Percentiles rank a stretch among this genome's conserved stretches.
Conservation (phyloP, 2,113 vertebrate species). For the Clupea harengus region DNA sequence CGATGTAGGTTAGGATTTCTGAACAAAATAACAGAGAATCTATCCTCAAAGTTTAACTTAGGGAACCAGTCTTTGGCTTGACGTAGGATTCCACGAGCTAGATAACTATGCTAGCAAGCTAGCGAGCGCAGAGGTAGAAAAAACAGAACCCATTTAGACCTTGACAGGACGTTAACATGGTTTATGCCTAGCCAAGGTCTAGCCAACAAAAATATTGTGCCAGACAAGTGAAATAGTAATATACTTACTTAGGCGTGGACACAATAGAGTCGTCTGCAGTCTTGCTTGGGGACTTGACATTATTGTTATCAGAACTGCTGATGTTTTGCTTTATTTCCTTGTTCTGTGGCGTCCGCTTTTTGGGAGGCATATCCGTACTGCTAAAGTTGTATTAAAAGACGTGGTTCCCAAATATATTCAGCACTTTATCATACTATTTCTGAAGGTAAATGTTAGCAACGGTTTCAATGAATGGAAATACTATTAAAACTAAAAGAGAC, state of each 20-base stretch:
- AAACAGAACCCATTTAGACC: neutral
- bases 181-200: neutral
- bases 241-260: neutral
- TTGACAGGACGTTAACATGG: neutral
- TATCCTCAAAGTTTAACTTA: neutral
- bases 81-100: neutral
- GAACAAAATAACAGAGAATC: neutral
- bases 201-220: neutral
- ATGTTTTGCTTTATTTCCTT: constrained; percentile 57
- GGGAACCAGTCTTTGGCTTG: neutral
- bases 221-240: neutral
- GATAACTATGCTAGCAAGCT: neutral
- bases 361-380: constrained; percentile 64
- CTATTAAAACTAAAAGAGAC: neutral
- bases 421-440: neutral
- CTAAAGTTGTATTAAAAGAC: neutral
- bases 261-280: neutral
- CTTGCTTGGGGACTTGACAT: neutral
- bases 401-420: neutral
- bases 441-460: neutral
- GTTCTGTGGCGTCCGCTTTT: constrained; percentile 64
- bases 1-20: neutral
- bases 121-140: neutral
- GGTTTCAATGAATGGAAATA: neutral
- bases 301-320: neutral